Evolutionary conservation across 2,797 vertebrate genomes (phyloP), one percentile per base, ranked within the genome.

Genomic region (Clangula hyemalis): DNA sequence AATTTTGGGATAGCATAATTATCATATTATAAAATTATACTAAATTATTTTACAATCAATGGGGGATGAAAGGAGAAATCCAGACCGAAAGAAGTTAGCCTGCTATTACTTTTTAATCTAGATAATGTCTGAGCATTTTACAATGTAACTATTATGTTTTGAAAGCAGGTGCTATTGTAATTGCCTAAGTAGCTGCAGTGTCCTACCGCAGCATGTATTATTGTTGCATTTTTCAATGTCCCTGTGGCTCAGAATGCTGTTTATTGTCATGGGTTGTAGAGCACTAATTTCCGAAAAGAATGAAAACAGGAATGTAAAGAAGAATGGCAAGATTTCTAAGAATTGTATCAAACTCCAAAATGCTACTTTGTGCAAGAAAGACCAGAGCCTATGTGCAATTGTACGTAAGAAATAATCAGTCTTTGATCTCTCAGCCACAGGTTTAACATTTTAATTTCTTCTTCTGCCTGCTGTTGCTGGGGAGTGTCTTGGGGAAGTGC

Each of bases 201-300:
- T 80, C 65, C 41, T 60, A 61, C 28, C 54, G 61, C 34, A 78
- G 45, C 21, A n/a, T n/a, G 11, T 47, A 28, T 80, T 83, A 69
- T 32, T 94, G 43, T 65, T 91, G 72, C 80, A 69, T 86, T 94
- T 68, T 68, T 85, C 15, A 90, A 85, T 85, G 61, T 74, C 41
- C 20, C 18, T 12, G 20, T 8, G 10, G 38, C 14, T 77, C 76
- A 77, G 45, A 79, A 39, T 39, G 60, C 24, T 68, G 54, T 38
- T 84, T 72, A 30, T 62, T 81, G 54, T 75, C 6, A 2, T 39
- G 80, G 66, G 61, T 49, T 77, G 49, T 61, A 83, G 21, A 4
- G 2, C 60, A 68, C 60, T 80, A 56, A 65, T 76, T 76, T 82
- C 27, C 38, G 8, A 92, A 74, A 79, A 83, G 41, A 78, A 49